A percentile compares a stretch with the other conserved stretches of the same genome.
These are phyloP conservation scores for Cephus runcator DNA, from an alignment of 2,888 invertebrate genomes.

Conservation along the genomic window DNA sequence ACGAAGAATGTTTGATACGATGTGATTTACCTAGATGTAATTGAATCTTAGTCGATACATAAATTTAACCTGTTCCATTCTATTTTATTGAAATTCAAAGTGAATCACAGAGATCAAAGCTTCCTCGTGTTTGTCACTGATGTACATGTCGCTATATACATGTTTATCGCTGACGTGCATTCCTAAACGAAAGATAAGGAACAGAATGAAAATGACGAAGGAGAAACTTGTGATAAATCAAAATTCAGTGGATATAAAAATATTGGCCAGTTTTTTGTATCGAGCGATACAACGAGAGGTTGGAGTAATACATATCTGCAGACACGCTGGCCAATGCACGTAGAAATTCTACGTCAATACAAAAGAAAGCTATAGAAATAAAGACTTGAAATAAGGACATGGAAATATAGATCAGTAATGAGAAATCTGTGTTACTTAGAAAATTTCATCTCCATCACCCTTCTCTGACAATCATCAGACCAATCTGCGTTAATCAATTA, in stretches of 20 bases:
- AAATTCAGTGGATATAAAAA: background rate
- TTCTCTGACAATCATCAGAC: background rate
- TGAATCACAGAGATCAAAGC: background rate
- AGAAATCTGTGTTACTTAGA: no score
- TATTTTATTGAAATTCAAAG: background rate
- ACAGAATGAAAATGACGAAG: background rate
- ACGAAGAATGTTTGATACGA: background rate
- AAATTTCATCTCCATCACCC: background rate
- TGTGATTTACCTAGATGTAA: background rate
- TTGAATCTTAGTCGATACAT: background rate
- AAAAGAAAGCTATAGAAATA: background rate
- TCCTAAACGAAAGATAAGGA: background rate
- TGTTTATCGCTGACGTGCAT: background rate
- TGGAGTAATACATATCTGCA: background rate
- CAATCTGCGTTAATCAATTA: background rate
- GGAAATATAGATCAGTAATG: background rate
- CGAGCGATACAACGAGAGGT: background rate
- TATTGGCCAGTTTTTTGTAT: background rate
- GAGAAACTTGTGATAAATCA: background rate
- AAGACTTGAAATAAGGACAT: background rate
- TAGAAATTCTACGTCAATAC: background rate
- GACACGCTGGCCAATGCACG: background rate
- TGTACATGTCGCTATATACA: background rate
- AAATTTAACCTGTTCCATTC: background rate
- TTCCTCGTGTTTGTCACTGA: background rate